These are phyloP conservation scores for Contarinia nasturtii DNA, from an alignment of 1,140 invertebrate species.

Conservation along the genomic window DNA sequence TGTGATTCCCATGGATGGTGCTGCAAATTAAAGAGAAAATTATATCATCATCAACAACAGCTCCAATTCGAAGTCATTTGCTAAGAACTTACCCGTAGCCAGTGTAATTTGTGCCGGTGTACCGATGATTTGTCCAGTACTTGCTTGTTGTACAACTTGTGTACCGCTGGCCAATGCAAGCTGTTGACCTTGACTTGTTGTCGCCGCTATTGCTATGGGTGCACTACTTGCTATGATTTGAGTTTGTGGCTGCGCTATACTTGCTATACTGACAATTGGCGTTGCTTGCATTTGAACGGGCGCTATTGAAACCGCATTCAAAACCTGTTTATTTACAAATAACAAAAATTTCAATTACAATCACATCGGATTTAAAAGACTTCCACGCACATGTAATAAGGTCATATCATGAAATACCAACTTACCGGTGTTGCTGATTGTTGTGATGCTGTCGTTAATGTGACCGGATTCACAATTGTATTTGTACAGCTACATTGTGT, in stretches of 20 bases:
- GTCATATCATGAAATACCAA: not conserved
- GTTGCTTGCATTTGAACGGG: conserved; percentile 34
- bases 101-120: conserved; percentile 12
- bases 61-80: not conserved
- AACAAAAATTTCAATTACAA: too few species aligned
- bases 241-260: conserved; percentile 23
- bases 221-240: conserved; percentile 22
- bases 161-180: conserved; percentile 16
- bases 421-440: conserved; percentile 21
- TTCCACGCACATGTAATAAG: too few species aligned
- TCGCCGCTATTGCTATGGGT: conserved; percentile 16
- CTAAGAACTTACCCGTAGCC: not conserved
- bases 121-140: conserved; percentile 16
- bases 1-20: conserved; percentile 12
- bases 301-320: conserved; percentile 32
- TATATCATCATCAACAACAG: not conserved
- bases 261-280: conserved; percentile 34
- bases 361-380: too few species aligned
- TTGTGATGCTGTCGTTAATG: conserved; percentile 27
- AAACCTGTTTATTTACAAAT: conserved; percentile 26
- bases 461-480: conserved; percentile 29
- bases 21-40: not conserved
- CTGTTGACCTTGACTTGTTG: conserved; percentile 17
- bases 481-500: conserved; percentile 13
- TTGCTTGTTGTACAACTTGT: conserved; percentile 8